Evolutionary conservation across 2,113 vertebrate species (phyloP).

Genomic region (Galbula dea): DNA sequence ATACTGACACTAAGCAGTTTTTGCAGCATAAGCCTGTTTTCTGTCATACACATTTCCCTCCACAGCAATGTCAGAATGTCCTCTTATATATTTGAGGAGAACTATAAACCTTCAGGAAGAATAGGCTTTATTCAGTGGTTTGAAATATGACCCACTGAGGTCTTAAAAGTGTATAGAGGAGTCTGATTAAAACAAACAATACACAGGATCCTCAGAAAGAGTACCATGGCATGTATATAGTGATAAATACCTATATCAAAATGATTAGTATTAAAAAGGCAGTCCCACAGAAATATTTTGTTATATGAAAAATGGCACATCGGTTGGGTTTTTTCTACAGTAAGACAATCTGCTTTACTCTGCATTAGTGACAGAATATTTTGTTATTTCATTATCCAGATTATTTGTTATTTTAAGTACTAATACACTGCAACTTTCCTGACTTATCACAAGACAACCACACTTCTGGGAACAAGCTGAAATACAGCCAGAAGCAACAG

Average conservation of each 20-base stretch:
- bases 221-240: background rate
- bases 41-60: background rate
- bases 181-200: background rate
- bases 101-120: background rate
- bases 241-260: background rate
- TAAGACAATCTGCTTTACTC: background rate
- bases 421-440: background rate
- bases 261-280: background rate
- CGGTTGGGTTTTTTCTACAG: background rate
- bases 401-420: conserved; percentile 30
- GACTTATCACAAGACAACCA: background rate
- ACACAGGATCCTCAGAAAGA: background rate
- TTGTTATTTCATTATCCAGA: background rate
- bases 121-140: background rate
- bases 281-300: background rate
- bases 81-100: background rate
- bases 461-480: conserved; percentile 1
- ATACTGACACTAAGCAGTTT: background rate
- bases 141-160: background rate
- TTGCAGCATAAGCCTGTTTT: background rate
- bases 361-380: background rate
- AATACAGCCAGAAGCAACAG: background rate
- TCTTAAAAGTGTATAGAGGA: background rate
- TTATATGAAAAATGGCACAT: background rate
- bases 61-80: background rate